Base-by-base conservation (phyloP, 2,797 vertebrate species). In the Hypotaenidia okinawae region DNA sequence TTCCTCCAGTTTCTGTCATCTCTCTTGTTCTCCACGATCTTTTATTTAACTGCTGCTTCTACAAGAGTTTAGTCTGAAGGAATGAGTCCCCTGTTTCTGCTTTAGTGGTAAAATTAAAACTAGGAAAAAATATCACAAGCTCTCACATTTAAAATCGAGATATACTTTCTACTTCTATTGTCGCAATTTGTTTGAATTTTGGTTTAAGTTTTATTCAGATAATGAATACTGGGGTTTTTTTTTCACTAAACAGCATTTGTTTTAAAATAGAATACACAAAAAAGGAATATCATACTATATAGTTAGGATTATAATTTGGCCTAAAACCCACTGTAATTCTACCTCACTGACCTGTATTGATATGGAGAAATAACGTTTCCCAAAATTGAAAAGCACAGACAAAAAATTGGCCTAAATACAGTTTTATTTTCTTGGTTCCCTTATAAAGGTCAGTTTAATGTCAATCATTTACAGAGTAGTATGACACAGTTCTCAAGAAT, bases 401-500 rank as follows among this genome's bases (percentile, higher is more conserved):
- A 77, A 72, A 74, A 69, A 80, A 54, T 8, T 49, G 17, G 39
- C 45, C 11, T 35, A 58, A 87, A 94, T 87, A 58, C 47, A 93
- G 55, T 82, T 77, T 72, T 43, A 62, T 55, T 51, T 84, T 87
- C 66, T 77, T 85, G 8, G 24, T 74, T 81, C 74, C 57, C 91
- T 88, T 95, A 52, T 74, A 96, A 96, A 95, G 78, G 86, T 93
- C 93, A 94, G 35, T 73, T 85, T 82, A 90, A 93, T 81, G 74
- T 90, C 91, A 96, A 75, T 96, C 89, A 96, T 92, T 97, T 94
- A 86, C 61, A 43, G 87, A 90, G 64, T 51, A 77, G 64, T 54
- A 92, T 94, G 93, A 96, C 87, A 81, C 63, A 93, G 54, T 66
- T 89, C 90, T 80, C n/a, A 95, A 91, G 66, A 96, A 96, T 84